Conservation (phyloP, 2,888 invertebrate species). For the Andrena bicolor region DNA sequence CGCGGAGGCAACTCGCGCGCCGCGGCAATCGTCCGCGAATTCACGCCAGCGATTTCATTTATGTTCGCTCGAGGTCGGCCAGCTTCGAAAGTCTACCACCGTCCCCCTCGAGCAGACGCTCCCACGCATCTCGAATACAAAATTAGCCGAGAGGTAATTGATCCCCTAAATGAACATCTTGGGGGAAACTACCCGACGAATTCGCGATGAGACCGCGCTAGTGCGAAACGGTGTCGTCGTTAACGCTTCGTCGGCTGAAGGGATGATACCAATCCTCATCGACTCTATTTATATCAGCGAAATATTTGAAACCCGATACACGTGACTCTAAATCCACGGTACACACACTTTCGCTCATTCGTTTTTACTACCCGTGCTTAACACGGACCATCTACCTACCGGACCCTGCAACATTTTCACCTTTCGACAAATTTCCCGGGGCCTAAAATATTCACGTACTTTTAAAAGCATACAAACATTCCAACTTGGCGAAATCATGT, state of each 20-base stretch:
- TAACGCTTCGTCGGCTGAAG: slow-evolving; percentile 32
- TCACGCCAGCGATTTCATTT: slow-evolving; percentile 52
- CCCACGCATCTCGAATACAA: slow-evolving; percentile 52
- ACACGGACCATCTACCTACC: background rate
- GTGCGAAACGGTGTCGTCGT: slow-evolving; percentile 55
- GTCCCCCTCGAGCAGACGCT: slow-evolving; percentile 34
- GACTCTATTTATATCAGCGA: background rate
- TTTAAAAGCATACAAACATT: slow-evolving; percentile 51
- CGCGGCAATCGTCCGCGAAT: slow-evolving; percentile 41
- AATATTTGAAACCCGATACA: background rate
- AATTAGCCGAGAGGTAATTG: slow-evolving; percentile 53
- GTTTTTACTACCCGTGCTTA: background rate
- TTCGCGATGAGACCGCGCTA: slow-evolving; percentile 38
- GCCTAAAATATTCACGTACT: slow-evolving; percentile 45
- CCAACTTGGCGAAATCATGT: slow-evolving; percentile 17
- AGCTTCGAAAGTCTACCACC: slow-evolving; percentile 20
- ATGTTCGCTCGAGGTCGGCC: slow-evolving; percentile 2
- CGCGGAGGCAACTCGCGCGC: background rate
- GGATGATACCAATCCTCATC: slow-evolving; percentile 17
- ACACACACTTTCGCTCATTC: background rate
- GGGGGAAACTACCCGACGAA: slow-evolving; percentile 40
- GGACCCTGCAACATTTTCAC: background rate
- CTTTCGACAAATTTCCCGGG: slow-evolving; percentile 4
- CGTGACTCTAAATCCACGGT: too few species aligned
- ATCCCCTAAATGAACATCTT: slow-evolving; percentile 52